Percentiles rank a stretch among this genome's conserved stretches.
Evolutionary conservation across 2,888 invertebrate species (phyloP).

Genomic region (Trichogramma dendrolimi): DNA sequence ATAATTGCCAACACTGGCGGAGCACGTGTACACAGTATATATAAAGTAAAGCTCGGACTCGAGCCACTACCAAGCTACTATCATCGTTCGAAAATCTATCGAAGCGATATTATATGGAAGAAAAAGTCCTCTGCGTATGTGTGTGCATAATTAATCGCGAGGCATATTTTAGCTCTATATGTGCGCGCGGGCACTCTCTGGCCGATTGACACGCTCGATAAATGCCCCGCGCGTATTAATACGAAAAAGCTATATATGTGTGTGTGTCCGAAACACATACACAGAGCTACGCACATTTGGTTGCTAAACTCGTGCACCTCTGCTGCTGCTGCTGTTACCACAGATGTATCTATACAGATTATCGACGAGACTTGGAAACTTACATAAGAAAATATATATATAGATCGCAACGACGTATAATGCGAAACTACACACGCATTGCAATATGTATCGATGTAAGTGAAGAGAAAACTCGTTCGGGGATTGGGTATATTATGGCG

Average conservation of each 20-base stretch:
- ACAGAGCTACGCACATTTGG: not conserved
- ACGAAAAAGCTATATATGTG: not conserved
- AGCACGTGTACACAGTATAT: too few relatives aligned
- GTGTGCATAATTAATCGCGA: constrained; percentile 10
- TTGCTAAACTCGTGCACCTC: too few relatives aligned
- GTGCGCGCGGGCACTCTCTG: not conserved
- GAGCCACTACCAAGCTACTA: not conserved
- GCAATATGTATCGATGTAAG: constrained; percentile 5
- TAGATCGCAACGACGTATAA: not conserved
- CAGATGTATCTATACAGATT: too few relatives aligned
- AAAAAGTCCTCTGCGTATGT: not conserved
- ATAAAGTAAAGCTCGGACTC: not conserved
- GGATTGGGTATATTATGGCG: not conserved
- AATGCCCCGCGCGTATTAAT: not conserved
- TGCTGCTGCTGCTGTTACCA: too few relatives aligned
- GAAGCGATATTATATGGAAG: not conserved
- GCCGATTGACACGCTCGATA: constrained; percentile 10
- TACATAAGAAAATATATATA: too few relatives aligned
- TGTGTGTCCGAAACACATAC: not conserved
- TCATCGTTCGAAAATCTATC: constrained; percentile 3
- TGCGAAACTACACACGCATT: not conserved
- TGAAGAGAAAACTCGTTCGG: constrained; percentile 21
- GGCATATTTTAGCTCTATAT: not conserved
- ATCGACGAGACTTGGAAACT: too few relatives aligned
- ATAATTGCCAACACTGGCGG: too few relatives aligned